Percentiles rank a stretch among this genome's conserved stretches.
phyloP scores from a whole-genome alignment of 1,140 invertebrate species.

The Cydia splendana region DNA sequence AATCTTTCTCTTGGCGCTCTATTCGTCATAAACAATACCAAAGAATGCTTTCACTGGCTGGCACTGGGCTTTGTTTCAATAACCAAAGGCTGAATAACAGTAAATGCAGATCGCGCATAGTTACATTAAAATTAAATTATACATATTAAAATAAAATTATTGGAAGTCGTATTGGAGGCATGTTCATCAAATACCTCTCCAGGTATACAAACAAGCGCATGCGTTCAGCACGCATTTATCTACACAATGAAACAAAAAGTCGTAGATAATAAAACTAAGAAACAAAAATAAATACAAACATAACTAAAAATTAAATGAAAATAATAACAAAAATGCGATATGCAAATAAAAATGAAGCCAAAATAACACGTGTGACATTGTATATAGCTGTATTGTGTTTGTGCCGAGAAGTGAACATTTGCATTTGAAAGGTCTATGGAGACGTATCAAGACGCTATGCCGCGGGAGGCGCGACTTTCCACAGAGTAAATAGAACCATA shows the following conservation, averaged over 20 bases:
- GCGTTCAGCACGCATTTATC: constrained; percentile 45
- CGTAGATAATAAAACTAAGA: constrained; percentile 66
- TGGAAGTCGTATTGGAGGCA: constrained; percentile 73
- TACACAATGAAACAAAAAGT: constrained; percentile 67
- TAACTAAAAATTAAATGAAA: constrained; percentile 49
- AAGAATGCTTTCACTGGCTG: constrained; percentile 67
- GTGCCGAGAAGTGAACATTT: constrained; percentile 55
- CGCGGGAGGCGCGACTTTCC: constrained; percentile 56
- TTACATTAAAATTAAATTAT: constrained; percentile 73
- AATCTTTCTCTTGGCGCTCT: constrained; percentile 53
- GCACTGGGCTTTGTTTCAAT: constrained; percentile 67
- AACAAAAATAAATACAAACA: constrained; percentile 79
- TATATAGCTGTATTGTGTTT: constrained; percentile 54
- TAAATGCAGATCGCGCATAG: constrained; percentile 77
- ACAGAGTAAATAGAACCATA: constrained; percentile 60
- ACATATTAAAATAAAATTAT: constrained; percentile 74
- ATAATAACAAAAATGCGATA: constrained; percentile 58
- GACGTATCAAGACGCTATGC: constrained; percentile 54
- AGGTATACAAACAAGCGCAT: constrained; percentile 47
- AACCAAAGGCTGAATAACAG: constrained; percentile 71
- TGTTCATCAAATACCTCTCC: constrained; percentile 55
- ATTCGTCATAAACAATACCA: constrained; percentile 50
- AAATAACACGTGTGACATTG: constrained; percentile 40
- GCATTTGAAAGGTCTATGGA: constrained; percentile 65
- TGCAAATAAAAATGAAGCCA: constrained; percentile 66